Evolutionary conservation across 2,113 vertebrate species (phyloP), one percentile per base, ranked within the genome.

Genomic region (Circaetus gallicus): DNA sequence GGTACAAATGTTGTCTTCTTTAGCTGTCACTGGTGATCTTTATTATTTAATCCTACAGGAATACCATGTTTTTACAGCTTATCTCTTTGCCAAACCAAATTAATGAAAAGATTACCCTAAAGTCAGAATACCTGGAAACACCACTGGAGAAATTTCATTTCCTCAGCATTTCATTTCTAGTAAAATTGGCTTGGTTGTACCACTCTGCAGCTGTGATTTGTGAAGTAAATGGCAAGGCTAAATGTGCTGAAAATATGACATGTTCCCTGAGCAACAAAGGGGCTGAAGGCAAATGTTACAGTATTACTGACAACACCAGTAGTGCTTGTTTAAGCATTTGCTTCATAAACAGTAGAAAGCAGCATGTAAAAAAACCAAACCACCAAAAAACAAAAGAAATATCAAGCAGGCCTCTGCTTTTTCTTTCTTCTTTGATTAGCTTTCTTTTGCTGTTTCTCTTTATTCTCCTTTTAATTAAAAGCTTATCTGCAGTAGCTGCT

Each of bases 211-310:
- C 91, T 97, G 92, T 52, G 89, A 96, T 97, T 97, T 98, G 82
- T 96, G 96, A 97, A 97, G 94, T 90, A 98, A 98, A 98, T 96
- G 83, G 95, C 94, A 97, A 96, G 70, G 79, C 96, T 97, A 96
- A 97, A 97, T 85, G 89, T 91, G 90, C 90, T 86, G 90, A 97
- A 96, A 97, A 97, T 96, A 79, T 95, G 94, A 96, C 80, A 81
- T 32, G 89, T 93, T 98, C 97, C 97, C 97, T 71, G 67, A 97
- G 95, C 95, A 97, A 89, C 98, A 97, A 97, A 97, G 95, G 97
- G 94, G 95, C 81, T 83, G 90, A 98, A 97, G 95, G 97, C 95
- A 98, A 97, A 98, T 96, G 94, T 98, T 98, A 96, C 94, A 96
- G 86, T 97, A 83, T 97, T 97, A 97, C 83, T 97, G 95, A 97